These are phyloP conservation scores for Grapholita molesta DNA, from an alignment of 1,140 invertebrate genomes.

Conservation along the genomic window DNA sequence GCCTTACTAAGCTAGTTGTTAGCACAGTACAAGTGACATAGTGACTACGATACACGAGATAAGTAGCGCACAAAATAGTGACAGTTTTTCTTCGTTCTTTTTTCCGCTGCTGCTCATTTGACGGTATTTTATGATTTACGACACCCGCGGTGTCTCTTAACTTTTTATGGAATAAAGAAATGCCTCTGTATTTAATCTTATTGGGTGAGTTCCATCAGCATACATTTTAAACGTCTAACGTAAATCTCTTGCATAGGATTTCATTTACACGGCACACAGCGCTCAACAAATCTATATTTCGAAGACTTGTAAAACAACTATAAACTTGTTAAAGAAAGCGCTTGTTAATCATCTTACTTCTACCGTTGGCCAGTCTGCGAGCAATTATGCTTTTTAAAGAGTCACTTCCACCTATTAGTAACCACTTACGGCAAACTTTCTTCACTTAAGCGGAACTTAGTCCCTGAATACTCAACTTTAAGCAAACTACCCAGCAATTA, in stretches of 20 bases:
- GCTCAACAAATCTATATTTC: background rate
- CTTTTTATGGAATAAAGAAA: too few species aligned
- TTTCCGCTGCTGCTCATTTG: too few species aligned
- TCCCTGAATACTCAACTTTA: slow-evolving; percentile 4
- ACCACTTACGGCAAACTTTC: slow-evolving; percentile 10
- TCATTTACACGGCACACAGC: background rate
- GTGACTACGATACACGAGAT: too few species aligned
- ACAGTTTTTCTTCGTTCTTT: too few species aligned
- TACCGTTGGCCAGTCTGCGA: background rate
- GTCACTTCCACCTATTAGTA: slow-evolving; percentile 12
- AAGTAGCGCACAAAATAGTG: too few species aligned
- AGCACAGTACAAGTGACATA: background rate
- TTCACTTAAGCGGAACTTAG: slow-evolving; percentile 10
- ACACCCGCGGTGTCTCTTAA: too few species aligned
- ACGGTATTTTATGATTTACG: too few species aligned
- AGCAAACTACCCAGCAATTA: slow-evolving; percentile 14
- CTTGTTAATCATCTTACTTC: background rate
- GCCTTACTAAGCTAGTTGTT: background rate
- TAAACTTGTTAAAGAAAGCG: background rate
- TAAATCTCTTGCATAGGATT: background rate
- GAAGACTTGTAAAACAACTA: background rate
- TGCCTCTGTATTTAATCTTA: too few species aligned
- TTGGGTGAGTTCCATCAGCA: too few species aligned
- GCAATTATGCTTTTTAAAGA: slow-evolving; percentile 6
- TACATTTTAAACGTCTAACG: too few species aligned